phyloP scores from a whole-genome alignment of 2,113 vertebrate species.

The Falco punctatus region DNA sequence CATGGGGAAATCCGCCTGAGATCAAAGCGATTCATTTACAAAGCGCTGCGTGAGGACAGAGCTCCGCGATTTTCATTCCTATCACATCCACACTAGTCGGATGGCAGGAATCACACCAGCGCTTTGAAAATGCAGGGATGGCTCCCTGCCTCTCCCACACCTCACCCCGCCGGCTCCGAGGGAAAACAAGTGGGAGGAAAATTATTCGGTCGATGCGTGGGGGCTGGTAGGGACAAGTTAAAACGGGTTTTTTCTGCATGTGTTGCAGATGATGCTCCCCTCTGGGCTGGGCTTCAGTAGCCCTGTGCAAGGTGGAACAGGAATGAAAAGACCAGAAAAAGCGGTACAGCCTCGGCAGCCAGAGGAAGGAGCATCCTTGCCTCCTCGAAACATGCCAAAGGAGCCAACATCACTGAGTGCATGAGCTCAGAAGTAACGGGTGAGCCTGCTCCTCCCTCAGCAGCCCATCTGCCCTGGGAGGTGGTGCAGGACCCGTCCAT shows the following conservation, averaged over 20 bases:
- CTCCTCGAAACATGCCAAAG: accelerated
- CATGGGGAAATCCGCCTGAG: conserved; percentile 47
- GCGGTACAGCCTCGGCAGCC: neutral
- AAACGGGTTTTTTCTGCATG: neutral
- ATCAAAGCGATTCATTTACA: conserved; percentile 48
- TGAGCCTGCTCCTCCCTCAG: neutral
- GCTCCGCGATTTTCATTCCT: neutral
- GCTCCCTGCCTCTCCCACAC: neutral
- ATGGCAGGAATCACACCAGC: neutral
- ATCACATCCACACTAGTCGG: neutral
- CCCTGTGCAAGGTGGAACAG: neutral
- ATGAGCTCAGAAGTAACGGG: neutral
- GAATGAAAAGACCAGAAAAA: no score
- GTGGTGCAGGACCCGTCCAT: neutral
- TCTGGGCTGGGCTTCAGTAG: neutral
- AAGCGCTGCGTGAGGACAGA: neutral
- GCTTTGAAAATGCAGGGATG: neutral
- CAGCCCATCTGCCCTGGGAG: neutral
- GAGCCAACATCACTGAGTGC: accelerated
- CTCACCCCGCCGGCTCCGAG: neutral
- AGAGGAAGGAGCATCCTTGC: neutral
- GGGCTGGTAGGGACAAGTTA: neutral
- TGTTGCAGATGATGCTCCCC: neutral
- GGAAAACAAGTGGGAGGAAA: neutral
- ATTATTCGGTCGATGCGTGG: accelerated